Base-by-base conservation (phyloP, 2,113 vertebrate species). In the Aphyosemion australe region DNA sequence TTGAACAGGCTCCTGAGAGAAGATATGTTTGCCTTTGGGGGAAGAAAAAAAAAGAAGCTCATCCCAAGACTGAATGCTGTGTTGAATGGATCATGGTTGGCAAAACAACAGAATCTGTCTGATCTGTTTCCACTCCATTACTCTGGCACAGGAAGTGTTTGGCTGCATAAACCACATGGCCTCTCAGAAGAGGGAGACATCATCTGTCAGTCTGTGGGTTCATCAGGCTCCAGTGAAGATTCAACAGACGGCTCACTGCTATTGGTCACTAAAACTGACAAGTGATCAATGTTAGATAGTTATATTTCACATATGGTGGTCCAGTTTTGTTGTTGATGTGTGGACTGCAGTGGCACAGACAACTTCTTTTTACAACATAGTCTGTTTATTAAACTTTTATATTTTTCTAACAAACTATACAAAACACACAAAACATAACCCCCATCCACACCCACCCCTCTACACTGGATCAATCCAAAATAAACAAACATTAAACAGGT, bases 121-220 rank as follows among this genome's bases (percentile, higher is more conserved):
- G 68, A 65, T 75, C 32, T 15, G 56, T 66, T 74, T 84, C 73
- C 47, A 21, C 12, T 68, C 74, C 74, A 78, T 80, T 74, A 70
- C 58, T 49, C 32, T 18, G 60, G 47, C 56, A 53, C 56, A 59
- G 61, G 43, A 69, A 69, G 64, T 47, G 72, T 83, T 75, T 61
- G 51, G 26, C n/a, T 34, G 31, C 52, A 54, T 34, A 47, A 48
- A 59, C 67, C 71, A 48, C 50, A 18, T 58, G 70, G 65, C 6
- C 16, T 5, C 52, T 70, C 41, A 54, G 60, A 26, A 2, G 26
- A 53, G 31, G 45, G 65, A 5, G 21, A 42, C n/a, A 59, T 74
- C 60, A 65, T 77, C 81, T 68, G 51, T 74, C 65, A 46, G 68
- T 51, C 37, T 52, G 50, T 62, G 58, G 34, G 47, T 50, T 68